Base-by-base conservation (phyloP, 2,888 invertebrate genomes). In the Melieria crassipennis region DNA sequence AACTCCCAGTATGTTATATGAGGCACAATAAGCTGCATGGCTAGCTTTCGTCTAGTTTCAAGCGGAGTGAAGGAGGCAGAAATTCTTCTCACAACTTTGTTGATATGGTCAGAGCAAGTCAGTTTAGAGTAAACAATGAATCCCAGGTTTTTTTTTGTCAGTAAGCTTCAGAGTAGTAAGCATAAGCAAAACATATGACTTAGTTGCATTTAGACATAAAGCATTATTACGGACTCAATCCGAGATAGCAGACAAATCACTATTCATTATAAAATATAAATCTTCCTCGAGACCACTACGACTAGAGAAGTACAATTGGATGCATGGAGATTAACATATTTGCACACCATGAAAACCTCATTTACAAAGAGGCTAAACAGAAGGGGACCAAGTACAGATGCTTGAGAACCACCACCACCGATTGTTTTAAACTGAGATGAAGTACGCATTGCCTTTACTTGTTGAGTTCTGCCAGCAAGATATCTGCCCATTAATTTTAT, bases 281-380 rank as follows among this genome's bases (percentile, higher is more conserved):
- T 10, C 50, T 10, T 50, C 10, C 11, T 2, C 11, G 11, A 10
- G 10, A 50, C 50, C 9, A 50, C 3, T 9, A 9, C 50, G 10
- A 50, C 50, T 11, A 50, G 50, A 50, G 10, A 50, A 9, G 50
- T 50, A 50, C 11, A 9, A 50, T 9, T 11, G 2, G 9, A 50
- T 50, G 50, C 50, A 11, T 50, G 50, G 10, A 50, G 2, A 11
- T 50, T 3, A 9, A 11, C 50, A 50, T 10, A 50, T 50, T 50
- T 50, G 11, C 50, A 50, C 11, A 50, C 50, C 9, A 10, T 50
- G 1, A 50, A 50, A 50, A 50, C 50, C 10, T 50, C 50, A 11
- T 56, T 56, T 56, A 4, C 56, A 56, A 11, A 56, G 7, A 56
- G n/a, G 16, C 56, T 4, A 56, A 56, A 56, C n/a, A 56, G 56